Evolutionary conservation across 2,113 vertebrate genomes (phyloP), one percentile per base, ranked within the genome.

Genomic region (Apaloderma vittatum): DNA sequence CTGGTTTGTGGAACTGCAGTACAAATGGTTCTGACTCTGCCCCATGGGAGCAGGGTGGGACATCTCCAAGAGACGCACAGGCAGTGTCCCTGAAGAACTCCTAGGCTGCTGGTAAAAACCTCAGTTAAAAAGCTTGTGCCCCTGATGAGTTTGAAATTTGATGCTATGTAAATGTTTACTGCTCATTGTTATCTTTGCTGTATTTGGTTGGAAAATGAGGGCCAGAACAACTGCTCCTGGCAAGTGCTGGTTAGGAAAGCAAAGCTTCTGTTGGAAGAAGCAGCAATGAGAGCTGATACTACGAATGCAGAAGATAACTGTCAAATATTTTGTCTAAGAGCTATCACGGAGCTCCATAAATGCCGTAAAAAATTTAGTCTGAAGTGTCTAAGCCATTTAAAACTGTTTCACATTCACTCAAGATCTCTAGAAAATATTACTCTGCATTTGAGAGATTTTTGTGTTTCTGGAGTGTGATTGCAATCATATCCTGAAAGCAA

Each of bases 221-320:
- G 17, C 24, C 0, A 9, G 62, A 65, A 70, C 77, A 67, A 51
- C 9, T 63, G 16, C 29, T 43, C 32, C 45, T 52, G 51, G 23
- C 27, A 66, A 27, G 24, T 51, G 51, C 22, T 84, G n/a, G 24
- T 13, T 48, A 37, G 5, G 46, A 70, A 65, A 77, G 27, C 27
- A 66, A 73, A 36, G n/a, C 32, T 3, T 52, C 12, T 52, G 8
- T 5, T 67, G 62, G 45, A 88, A 70, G 22, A 36, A 51, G 54
- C 57, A 73, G 26, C 14, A 57, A 20, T 2, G 37, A 27, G 62
- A 86, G 13, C 11, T 76, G 40, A 40, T 94, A 45, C 3, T 0
- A 16, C 1, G 6, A 90, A 36, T 0, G 3, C 8, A 36, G 22
- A 5, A 29, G 58, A 54, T 76, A 2, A 2, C 61, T 57, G n/a